Conservation (phyloP, 2,888 invertebrate genomes). For the Lacanobia wlatinum region DNA sequence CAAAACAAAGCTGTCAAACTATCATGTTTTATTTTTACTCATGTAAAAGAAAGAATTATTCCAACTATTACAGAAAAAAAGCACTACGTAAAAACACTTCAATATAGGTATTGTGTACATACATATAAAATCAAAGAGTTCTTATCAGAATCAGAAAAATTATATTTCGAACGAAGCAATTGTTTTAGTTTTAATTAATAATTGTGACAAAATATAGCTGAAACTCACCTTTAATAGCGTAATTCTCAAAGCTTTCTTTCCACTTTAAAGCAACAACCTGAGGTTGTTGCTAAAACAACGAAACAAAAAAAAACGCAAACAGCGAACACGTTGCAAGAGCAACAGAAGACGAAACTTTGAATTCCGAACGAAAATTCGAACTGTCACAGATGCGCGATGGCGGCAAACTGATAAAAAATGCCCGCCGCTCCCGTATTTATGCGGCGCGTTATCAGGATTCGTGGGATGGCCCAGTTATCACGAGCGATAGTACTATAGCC, state of each 20-base stretch:
- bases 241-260: slow-evolving; percentile 92
- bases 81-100: too few relatives aligned
- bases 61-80: too few relatives aligned
- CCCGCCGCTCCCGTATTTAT: slow-evolving; percentile 77
- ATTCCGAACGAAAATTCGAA: slow-evolving; percentile 62
- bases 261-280: slow-evolving; percentile 89
- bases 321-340: slow-evolving; percentile 70
- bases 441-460: slow-evolving; percentile 79
- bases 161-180: too few relatives aligned
- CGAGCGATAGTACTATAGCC: slow-evolving; percentile 62
- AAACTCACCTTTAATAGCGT: slow-evolving; percentile 89
- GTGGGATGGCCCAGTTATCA: slow-evolving; percentile 78
- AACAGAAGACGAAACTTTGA: slow-evolving; percentile 68
- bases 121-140: too few relatives aligned
- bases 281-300: slow-evolving; percentile 88
- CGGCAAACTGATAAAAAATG: slow-evolving; percentile 78
- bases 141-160: too few relatives aligned
- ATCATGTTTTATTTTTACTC: too few relatives aligned
- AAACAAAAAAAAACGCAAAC: slow-evolving; percentile 54
- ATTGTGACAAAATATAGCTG: slow-evolving; percentile 21
- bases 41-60: too few relatives aligned
- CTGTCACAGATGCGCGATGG: slow-evolving; percentile 71
- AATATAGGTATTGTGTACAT: too few relatives aligned
- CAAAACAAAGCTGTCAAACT: too few relatives aligned
- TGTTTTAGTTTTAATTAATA: too few relatives aligned